These are phyloP conservation scores for Valencia hispanica DNA, from an alignment of 2,797 vertebrate species.

Conservation along the genomic window DNA sequence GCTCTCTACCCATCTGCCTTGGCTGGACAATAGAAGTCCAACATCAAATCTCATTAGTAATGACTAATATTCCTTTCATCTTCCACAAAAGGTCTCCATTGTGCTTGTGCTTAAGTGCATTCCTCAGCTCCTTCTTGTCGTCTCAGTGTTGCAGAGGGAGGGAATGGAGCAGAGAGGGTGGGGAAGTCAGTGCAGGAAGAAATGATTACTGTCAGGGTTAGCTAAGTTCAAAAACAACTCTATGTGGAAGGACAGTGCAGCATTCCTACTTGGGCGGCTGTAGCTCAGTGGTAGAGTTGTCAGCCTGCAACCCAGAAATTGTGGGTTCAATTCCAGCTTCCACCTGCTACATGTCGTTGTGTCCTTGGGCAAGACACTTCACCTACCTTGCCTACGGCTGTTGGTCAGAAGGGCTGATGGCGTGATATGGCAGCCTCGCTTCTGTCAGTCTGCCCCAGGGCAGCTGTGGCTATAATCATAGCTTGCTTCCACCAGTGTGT, in stretches of 20 bases:
- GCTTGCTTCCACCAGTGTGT: no score
- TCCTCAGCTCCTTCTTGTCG: conserved; percentile 64
- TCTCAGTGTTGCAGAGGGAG: conserved; percentile 37
- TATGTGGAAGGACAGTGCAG: conserved; percentile 30
- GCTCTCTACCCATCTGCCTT: conserved; percentile 43
- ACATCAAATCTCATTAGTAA: conserved; percentile 72
- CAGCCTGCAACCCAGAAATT: no score
- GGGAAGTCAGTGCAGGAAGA: conserved; percentile 44
- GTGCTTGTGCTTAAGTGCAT: conserved; percentile 63
- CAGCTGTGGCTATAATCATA: no score
- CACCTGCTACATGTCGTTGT: no score
- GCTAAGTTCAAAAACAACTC: conserved; percentile 57
- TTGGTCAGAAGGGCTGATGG: no score
- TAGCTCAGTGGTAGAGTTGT: no score
- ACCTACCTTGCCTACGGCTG: no score
- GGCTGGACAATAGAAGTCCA: conserved; percentile 56
- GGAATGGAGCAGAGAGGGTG: neutral
- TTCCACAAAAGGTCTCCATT: conserved; percentile 64
- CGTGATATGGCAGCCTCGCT: no score
- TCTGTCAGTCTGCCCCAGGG: no score
- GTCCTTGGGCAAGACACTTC: no score
- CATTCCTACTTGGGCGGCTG: conserved; percentile 6
- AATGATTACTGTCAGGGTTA: conserved; percentile 48
- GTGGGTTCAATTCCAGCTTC: no score
- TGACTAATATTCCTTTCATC: conserved; percentile 76